Evolutionary conservation across 2,888 invertebrate species (phyloP), one percentile per base, ranked within the genome.

Genomic region (Salpingus planirostris): DNA sequence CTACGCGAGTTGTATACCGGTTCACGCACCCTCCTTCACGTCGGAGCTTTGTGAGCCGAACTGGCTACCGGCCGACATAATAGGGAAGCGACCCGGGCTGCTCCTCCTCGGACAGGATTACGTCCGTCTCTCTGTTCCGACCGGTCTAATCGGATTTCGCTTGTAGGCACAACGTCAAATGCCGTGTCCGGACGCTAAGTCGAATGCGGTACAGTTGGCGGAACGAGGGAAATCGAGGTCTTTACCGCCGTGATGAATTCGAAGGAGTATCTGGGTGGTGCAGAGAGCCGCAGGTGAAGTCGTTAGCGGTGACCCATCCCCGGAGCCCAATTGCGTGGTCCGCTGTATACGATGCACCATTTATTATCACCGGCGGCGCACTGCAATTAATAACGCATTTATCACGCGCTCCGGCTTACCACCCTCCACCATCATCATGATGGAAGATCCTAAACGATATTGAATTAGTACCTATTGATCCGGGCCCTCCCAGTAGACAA

Each of bases 361-460:
- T 52, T 53, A 50, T 53, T 54, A 52, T 43, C 44, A 49, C 52
- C 46, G 39, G 40, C 48, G 47, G 49, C 45, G 34, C 47, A 43
- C 43, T 46, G 48, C 54, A 53, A 55, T 55, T 55, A 54, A 54
- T 54, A 53, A 46, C 46, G 40, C 52, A 55, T 55, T 54, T 49
- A 54, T 53, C 52, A 49, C 47, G 35, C 13, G 29, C 22, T 31
- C 36, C 43, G 36, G 33, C 33, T 31, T 28, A 24, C 33, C 29
- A 33, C 38, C 31, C 38, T 30, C 27, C 28, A 30, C 27, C 23
- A 31, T 38, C 30, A 25, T 28, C 15, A n/a, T n/a, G n/a, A n/a
- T n/a, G 24, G 13, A n/a, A 11, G 13, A 33, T 33, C 38, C 35
- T 39, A 32, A 35, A 26, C 35, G 35, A 38, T 32, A 29, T 29